Percentiles rank a stretch among this genome's conserved stretches.
phyloP scores from a whole-genome alignment of 2,888 invertebrate genomes.

The Hypomecis atomaria region DNA sequence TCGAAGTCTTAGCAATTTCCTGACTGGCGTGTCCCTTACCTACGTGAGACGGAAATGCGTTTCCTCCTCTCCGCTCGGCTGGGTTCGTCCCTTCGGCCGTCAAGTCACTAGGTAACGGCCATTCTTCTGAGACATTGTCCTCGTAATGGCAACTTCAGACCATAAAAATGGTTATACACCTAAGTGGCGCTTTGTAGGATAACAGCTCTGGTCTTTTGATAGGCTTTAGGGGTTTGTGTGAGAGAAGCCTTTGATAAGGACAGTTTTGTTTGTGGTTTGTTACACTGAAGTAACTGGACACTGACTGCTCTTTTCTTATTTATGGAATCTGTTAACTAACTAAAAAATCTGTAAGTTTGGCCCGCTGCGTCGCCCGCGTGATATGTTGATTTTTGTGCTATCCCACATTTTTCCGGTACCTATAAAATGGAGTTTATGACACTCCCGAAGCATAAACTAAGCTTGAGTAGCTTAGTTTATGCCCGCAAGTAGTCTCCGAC shows the following conservation, averaged over 20 bases:
- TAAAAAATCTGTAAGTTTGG: too few relatives aligned
- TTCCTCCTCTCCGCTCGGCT: slow-evolving; percentile 69
- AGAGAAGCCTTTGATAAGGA: slow-evolving; percentile 14
- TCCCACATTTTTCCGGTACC: too few relatives aligned
- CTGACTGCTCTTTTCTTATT: too few relatives aligned
- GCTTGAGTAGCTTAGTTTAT: too few relatives aligned
- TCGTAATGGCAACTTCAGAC: slow-evolving; percentile 44
- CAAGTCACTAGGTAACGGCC: slow-evolving; percentile 51
- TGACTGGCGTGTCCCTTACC: slow-evolving; percentile 50
- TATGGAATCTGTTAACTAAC: too few relatives aligned
- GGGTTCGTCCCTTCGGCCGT: slow-evolving; percentile 54
- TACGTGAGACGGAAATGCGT: slow-evolving; percentile 69
- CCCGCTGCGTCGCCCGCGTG: too few relatives aligned
- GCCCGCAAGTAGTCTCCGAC: too few relatives aligned
- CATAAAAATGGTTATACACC: slow-evolving; percentile 46
- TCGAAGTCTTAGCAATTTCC: slow-evolving; percentile 46
- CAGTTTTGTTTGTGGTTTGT: neutral
- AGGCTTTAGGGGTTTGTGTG: slow-evolving; percentile 27
- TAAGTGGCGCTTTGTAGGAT: slow-evolving; percentile 42
- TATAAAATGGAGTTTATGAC: too few relatives aligned
- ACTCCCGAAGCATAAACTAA: too few relatives aligned
- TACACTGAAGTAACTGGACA: too few relatives aligned
- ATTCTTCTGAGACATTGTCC: slow-evolving; percentile 65
- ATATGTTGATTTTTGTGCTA: too few relatives aligned
- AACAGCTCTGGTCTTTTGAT: slow-evolving; percentile 37